Conservation (phyloP, 2,888 invertebrate species). For the Augochlorella aurata region DNA sequence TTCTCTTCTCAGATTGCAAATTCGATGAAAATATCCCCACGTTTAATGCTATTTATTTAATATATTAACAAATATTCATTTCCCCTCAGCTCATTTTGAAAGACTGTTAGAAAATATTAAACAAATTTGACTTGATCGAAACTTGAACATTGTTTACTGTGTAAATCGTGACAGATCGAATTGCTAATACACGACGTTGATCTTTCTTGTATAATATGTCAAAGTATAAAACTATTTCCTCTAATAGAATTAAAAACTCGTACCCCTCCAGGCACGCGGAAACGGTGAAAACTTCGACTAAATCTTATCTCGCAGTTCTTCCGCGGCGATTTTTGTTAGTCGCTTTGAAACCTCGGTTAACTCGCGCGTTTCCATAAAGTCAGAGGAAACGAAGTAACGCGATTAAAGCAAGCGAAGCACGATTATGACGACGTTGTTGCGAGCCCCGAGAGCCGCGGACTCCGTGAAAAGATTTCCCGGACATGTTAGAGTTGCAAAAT, state of each 20-base stretch:
- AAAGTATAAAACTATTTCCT: conserved; percentile 5
- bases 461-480: neutral
- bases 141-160: neutral
- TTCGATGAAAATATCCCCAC: no score
- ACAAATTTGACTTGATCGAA: conserved; percentile 22
- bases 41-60: no score
- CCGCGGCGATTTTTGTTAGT: no score
- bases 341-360: no score
- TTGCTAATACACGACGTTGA: neutral
- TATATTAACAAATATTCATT: conserved; percentile 53
- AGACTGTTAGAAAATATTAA: conserved; percentile 48
- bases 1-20: no score
- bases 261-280: no score
- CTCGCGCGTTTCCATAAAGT: no score
- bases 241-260: conserved; percentile 29
- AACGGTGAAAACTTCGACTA: no score
- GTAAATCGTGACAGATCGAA: neutral
- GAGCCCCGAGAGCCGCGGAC: neutral
- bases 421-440: no score
- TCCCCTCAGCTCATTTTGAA: conserved; percentile 28
- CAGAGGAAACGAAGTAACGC: no score
- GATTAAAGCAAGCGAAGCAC: no score
- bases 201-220: conserved; percentile 8
- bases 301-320: no score
- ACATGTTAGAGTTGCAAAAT: conserved; percentile 1